These are phyloP conservation scores for Chrosomus eos DNA, from an alignment of 2,797 vertebrate species.

Conservation along the genomic window DNA sequence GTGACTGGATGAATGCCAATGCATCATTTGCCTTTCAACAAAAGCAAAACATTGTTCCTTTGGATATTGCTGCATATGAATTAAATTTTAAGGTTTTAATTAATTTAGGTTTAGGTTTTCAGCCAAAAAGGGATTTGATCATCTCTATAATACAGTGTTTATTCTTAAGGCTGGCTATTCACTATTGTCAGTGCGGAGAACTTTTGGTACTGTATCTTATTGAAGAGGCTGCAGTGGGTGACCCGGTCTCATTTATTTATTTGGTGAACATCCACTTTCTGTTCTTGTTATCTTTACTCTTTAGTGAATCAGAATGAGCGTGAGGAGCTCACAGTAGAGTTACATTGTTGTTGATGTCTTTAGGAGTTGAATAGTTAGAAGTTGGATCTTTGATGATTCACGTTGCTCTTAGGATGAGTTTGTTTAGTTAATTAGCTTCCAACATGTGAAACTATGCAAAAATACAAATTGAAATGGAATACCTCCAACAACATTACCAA, in stretches of 20 bases:
- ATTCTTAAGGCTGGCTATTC: neutral
- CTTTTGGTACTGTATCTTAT: slow-evolving; percentile 6
- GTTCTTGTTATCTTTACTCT: neutral
- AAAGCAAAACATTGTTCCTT: neutral
- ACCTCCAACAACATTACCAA: neutral
- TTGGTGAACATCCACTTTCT: slow-evolving; percentile 2
- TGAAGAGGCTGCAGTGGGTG: neutral
- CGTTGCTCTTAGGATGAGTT: neutral
- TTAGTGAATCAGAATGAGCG: slow-evolving; percentile 2
- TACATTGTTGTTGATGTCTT: neutral
- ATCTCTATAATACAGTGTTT: neutral
- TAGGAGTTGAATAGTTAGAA: neutral
- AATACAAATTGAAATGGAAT: neutral
- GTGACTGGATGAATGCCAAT: slow-evolving; percentile 9
- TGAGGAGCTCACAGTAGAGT: neutral
- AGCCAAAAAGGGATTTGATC: neutral
- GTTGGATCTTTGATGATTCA: neutral
- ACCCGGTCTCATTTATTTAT: neutral
- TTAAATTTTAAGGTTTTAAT: neutral
- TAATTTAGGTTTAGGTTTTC: too few species aligned
- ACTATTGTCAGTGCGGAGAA: slow-evolving; percentile 5
- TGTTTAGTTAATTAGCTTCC: neutral
- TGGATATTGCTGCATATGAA: neutral
- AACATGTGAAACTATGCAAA: neutral
- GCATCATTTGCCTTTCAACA: neutral